Evolutionary conservation across 92 coral and sea anemone species (phyloP).

Genomic region (Muricea muricata): DNA sequence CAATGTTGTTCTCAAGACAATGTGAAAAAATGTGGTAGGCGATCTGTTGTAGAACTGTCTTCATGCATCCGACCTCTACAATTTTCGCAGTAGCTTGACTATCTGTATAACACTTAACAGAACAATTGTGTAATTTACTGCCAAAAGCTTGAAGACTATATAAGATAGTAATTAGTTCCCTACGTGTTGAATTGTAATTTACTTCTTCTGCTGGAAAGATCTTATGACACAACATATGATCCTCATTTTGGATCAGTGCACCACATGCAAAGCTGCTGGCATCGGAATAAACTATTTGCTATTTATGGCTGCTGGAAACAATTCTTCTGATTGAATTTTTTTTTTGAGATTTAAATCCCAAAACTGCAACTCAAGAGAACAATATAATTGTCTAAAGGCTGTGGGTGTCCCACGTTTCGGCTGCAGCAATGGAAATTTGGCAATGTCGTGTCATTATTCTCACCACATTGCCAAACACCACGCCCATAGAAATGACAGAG

Average conservation of each 20-base stretch:
- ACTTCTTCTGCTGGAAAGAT: constrained; percentile 40
- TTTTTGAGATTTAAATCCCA: constrained; percentile 47
- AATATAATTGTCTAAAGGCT: constrained; percentile 37
- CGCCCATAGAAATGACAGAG: constrained; percentile 46
- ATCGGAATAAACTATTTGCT: constrained; percentile 39
- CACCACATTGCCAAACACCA: constrained; percentile 20
- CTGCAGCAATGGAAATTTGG: constrained; percentile 52
- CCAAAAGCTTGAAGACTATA: constrained; percentile 23
- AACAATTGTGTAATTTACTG: not conserved
- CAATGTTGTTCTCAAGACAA: not conserved
- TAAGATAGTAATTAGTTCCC: not conserved
- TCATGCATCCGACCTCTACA: not conserved
- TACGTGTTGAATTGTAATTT: not conserved
- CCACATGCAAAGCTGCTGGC: constrained; percentile 52
- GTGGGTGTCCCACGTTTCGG: constrained; percentile 37
- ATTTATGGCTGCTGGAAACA: not conserved
- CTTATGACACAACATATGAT: constrained; percentile 40
- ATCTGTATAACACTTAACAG: constrained; percentile 31
- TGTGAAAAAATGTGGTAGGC: constrained; percentile 31
- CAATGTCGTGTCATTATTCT: constrained; percentile 60
- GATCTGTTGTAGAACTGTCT: not conserved
- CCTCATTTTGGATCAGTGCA: constrained; percentile 4
- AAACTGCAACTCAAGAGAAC: constrained; percentile 30
- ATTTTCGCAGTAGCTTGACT: not conserved
- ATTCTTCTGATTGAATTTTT: constrained; percentile 11